Conservation (phyloP, 2,888 invertebrate species). For the Sinelater perroti region DNA sequence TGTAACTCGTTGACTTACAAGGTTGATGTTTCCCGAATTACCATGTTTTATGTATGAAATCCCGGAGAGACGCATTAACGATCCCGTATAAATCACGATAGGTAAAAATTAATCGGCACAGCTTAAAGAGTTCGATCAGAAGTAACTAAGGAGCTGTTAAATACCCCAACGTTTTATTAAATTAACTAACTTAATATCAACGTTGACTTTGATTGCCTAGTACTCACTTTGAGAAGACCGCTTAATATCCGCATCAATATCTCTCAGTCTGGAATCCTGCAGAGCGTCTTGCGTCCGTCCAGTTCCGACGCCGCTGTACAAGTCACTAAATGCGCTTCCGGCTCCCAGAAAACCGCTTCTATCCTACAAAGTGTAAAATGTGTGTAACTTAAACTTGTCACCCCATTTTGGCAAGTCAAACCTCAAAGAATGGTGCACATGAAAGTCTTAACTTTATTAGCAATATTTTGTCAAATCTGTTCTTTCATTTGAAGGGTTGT, state of each 20-base stretch:
- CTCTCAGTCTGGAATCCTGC: conserved; percentile 56
- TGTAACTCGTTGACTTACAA: too few relatives aligned
- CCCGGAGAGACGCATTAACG: too few relatives aligned
- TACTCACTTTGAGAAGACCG: conserved; percentile 55
- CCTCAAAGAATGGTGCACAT: too few relatives aligned
- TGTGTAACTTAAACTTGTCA: too few relatives aligned
- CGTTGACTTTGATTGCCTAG: not conserved
- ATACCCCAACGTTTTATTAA: too few relatives aligned
- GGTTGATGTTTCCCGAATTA: too few relatives aligned
- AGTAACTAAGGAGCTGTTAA: too few relatives aligned
- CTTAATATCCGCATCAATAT: conserved; percentile 56
- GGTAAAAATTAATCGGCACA: too few relatives aligned
- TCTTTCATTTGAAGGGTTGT: not conserved
- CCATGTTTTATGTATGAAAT: too few relatives aligned
- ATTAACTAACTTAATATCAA: too few relatives aligned
- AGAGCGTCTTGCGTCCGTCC: conserved; percentile 53
- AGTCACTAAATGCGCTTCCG: conserved; percentile 76
- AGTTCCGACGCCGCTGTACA: conserved; percentile 64
- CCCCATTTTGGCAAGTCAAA: conserved; percentile 2
- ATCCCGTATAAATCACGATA: too few relatives aligned
- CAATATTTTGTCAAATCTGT: not conserved
- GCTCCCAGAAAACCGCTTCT: conserved; percentile 74
- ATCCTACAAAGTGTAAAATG: conserved; percentile 65
- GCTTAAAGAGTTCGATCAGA: too few relatives aligned
- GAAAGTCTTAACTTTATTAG: conserved; percentile 2